Conservation (phyloP, 37 sponge, comb jelly and placozoan genomes). For the Petrosia ficiformis region DNA sequence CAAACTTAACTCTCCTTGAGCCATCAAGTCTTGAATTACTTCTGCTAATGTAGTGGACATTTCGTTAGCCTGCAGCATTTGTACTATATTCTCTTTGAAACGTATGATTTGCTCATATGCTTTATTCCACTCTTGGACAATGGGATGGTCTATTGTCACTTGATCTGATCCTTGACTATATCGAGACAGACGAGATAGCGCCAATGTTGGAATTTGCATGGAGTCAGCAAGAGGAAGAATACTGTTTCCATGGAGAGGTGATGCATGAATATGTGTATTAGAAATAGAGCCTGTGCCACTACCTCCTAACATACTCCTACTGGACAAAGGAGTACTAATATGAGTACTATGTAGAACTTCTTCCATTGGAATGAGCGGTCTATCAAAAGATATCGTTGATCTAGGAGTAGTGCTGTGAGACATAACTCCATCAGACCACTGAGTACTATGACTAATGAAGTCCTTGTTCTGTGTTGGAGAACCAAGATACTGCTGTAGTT, state of each 20-base stretch:
- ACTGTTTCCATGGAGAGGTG: too few relatives aligned
- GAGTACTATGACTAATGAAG: background rate
- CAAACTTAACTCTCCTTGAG: background rate
- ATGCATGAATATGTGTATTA: background rate
- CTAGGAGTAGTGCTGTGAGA: background rate
- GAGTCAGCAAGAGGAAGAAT: background rate
- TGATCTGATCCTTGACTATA: background rate
- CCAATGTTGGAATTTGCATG: background rate
- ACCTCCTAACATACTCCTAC: too few relatives aligned
- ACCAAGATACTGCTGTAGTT: background rate
- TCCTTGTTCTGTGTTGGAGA: background rate
- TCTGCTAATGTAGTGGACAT: too few relatives aligned
- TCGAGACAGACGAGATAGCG: background rate
- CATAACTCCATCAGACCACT: background rate
- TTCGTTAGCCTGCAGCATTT: background rate
- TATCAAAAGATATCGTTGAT: background rate
- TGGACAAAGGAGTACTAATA: background rate
- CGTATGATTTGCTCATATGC: constrained; percentile 39
- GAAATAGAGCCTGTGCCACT: too few relatives aligned
- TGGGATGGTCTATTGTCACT: constrained; percentile 41
- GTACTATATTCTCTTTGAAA: constrained; percentile 39
- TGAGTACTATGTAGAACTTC: background rate
- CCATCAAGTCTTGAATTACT: background rate
- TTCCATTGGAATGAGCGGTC: background rate
- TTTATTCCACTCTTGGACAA: constrained; percentile 53